A percentile compares a stretch with the other conserved stretches of the same genome.
These are phyloP conservation scores for Timema cristinae DNA, from an alignment of 2,888 invertebrate species.

Conservation along the genomic window DNA sequence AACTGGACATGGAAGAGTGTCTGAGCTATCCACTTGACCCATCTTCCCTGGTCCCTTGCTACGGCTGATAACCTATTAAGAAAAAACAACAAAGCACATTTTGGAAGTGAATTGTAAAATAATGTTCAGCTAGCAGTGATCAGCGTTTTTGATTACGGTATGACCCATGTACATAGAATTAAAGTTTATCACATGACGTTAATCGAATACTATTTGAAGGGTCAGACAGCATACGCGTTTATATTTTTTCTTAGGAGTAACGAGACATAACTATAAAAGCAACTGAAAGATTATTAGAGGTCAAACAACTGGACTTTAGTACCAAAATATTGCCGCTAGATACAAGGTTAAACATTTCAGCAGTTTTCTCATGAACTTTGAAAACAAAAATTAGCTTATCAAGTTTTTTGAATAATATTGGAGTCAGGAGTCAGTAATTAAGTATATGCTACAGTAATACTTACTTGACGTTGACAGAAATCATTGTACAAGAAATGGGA, in stretches of 20 bases:
- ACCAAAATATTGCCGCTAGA: background rate
- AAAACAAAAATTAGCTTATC: background rate
- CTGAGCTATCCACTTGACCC: background rate
- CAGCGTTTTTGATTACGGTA: background rate
- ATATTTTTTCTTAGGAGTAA: background rate
- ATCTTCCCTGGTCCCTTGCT: background rate
- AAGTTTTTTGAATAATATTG: background rate
- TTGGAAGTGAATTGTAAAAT: background rate
- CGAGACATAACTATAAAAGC: background rate
- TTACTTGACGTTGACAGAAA: background rate
- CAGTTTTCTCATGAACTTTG: background rate
- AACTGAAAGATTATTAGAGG: background rate
- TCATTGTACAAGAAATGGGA: background rate
- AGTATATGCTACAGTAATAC: background rate
- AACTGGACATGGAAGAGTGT: background rate
- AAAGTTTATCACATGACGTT: background rate
- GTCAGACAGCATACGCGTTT: background rate
- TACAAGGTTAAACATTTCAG: background rate
- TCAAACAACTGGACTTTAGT: background rate
- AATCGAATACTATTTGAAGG: conserved; percentile 3
- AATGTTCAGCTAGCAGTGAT: background rate
- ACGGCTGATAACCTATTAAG: background rate
- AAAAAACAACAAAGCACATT: background rate
- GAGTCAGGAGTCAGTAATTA: background rate
- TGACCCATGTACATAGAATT: background rate